Evolutionary conservation across 2,113 vertebrate species (phyloP), one percentile per base, ranked within the genome.

Genomic region (Danionella cerebrum): DNA sequence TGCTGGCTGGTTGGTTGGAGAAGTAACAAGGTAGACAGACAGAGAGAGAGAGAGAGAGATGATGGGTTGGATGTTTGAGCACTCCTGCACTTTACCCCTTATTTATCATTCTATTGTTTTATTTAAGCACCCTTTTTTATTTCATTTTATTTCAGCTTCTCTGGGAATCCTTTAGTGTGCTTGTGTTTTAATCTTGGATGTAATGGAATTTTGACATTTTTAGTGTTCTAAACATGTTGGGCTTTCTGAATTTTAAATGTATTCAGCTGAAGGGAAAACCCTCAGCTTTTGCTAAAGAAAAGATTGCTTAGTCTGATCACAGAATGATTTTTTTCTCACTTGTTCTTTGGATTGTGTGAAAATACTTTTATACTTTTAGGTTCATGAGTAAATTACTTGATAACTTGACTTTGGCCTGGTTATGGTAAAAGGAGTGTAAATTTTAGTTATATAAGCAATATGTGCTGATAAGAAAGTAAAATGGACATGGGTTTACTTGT

Each of bases 71-170:
- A 77, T 69, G 73, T 78, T 79, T 81, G 79, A 84, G 85, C 85
- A 87, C 87, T 86, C 73, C 75, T 82, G 87, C 87, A 89, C 87
- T 90, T 89, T 90, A 88, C 76, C 73, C 75, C 70, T 45, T 71
- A 29, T 70, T 71, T 52, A 48, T 51, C 70, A 51, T 79, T 57
- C 12, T 70, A 50, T 58, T 44, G 52, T 71, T 51, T n/a, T 59
- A 50, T 76, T 74, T 74, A 70, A 51, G 25, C n/a, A 38, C 21
- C 55, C 36, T 25, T 8, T 51, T 48, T 65, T 8, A 51, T 48
- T 65, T 57, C 16, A 39, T 57, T 71, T 25, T 7, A 11, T 35
- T 54, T 18, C 44, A 66, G 11, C 36, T 44, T 44, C 66, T 18
- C n/a, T 51, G 25, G 54, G 63, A 67, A 68, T 25, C 6, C 7